Evolutionary conservation across 2,888 invertebrate species (phyloP), one percentile per base, ranked within the genome.

Genomic region (Salticus scenicus): DNA sequence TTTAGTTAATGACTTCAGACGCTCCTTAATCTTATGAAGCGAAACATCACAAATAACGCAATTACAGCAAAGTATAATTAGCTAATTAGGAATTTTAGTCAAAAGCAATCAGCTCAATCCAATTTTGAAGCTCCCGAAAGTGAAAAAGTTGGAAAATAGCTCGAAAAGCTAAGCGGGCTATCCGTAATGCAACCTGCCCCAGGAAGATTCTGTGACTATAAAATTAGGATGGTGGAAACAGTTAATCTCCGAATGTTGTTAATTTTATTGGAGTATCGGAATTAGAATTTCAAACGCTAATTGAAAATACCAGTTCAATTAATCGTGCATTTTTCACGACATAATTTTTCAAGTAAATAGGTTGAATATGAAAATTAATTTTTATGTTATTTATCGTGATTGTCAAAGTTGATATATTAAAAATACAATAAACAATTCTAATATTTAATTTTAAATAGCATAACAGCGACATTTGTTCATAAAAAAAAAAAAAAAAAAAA

Each of bases 21-120:
- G 12, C 57, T 8, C 57, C 57, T 24, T 57, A 57, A 57, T 57
- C 57, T 24, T 24, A 57, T 57, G 5, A 24, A 57, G 24, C 24
- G 57, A 57, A 57, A 20, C 24, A 24, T 20, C 24, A 1, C 57
- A 57, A 24, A 57, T 57, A 57, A 57, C 37, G 67, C 67, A 67
- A 67, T 67, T 67, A 67, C 24, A 31, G 33, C n/a, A 7, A 24
- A 31, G 37, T 33, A 24, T 67, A 67, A 67, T 67, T 24, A 33
- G 33, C 33, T 37, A 67, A 67, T 67, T 67, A 67, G 20, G 17
- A 31, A 33, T 67, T 33, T 67, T 67, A 67, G 33, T 67, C 67
- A 67, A 67, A 20, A 20, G 20, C 33, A 33, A 37, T 67, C 67
- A 37, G 67, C 67, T 67, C 37, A 31, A 67, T 67, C 20, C 20